These are phyloP conservation scores for Pseudanteris insignis DNA, from an alignment of 2,888 invertebrate genomes.

Conservation along the genomic window DNA sequence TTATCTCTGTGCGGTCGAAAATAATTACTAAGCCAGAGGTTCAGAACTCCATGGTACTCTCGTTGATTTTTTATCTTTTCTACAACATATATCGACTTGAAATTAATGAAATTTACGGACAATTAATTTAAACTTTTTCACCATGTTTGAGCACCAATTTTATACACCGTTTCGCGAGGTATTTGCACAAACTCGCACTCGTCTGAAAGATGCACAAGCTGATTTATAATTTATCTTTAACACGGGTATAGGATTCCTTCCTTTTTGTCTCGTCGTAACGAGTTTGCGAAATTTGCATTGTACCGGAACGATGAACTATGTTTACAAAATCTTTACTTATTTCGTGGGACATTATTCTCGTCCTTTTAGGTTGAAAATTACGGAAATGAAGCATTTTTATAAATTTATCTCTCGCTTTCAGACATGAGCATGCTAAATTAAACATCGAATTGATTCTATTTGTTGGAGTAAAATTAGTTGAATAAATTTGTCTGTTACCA, in stretches of 20 bases:
- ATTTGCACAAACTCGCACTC: conserved; percentile 35
- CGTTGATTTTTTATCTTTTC: conserved; percentile 7
- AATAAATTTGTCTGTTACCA: too few species aligned
- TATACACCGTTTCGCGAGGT: conserved; percentile 22
- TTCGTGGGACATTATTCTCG: conserved; percentile 30
- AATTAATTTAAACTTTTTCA: conserved; percentile 14
- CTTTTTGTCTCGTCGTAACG: conserved; percentile 27
- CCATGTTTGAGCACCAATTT: conserved; percentile 29
- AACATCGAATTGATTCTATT: conserved; percentile 20
- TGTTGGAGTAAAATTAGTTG: too few species aligned
- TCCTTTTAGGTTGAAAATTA: conserved; percentile 19
- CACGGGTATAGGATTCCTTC: conserved; percentile 31
- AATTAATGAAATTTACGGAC: conserved; percentile 29
- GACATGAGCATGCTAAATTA: conserved; percentile 10
- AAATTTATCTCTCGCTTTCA: conserved; percentile 1
- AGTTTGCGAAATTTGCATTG: conserved; percentile 31
- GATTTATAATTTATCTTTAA: conserved; percentile 46
- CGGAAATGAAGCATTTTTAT: conserved; percentile 30
- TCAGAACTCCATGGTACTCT: too few species aligned
- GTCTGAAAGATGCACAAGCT: conserved; percentile 42
- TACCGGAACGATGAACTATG: conserved; percentile 25
- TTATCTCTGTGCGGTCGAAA: too few species aligned
- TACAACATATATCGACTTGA: too few species aligned
- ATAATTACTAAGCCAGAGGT: too few species aligned
- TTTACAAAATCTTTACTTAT: conserved; percentile 42